Percentiles rank a stretch among this genome's conserved stretches.
Evolutionary conservation across 2,888 invertebrate genomes (phyloP).

Genomic region (Gibbula magus): DNA sequence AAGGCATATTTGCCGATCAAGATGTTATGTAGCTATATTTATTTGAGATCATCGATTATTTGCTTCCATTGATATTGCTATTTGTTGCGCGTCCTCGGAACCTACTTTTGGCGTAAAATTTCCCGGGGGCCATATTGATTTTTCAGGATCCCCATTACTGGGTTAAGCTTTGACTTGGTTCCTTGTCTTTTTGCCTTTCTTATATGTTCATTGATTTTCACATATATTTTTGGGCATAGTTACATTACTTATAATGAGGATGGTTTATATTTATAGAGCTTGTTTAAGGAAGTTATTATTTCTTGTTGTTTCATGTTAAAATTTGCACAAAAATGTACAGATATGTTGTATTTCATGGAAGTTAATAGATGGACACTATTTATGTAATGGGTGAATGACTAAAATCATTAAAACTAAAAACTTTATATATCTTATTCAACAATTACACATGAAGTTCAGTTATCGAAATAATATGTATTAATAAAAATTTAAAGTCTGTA

Average conservation of each 20-base stretch:
- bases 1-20: background rate
- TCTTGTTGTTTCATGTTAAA: background rate
- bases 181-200: background rate
- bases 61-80: background rate
- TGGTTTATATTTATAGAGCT: background rate
- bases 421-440: no score
- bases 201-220: background rate
- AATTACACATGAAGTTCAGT: no score
- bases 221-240: background rate
- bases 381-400: no score
- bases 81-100: background rate
- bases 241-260: background rate
- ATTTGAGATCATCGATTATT: background rate
- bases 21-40: background rate
- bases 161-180: background rate
- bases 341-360: no score
- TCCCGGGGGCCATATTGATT: slow-evolving; percentile 4
- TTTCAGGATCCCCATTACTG: background rate
- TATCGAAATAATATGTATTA: no score
- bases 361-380: no score
- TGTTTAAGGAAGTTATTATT: background rate
- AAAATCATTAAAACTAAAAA: no score
- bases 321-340: no score
- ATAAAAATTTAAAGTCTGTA: no score
- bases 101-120: background rate